phyloP scores from a whole-genome alignment of 2,888 invertebrate species.

The Hypsopygia costalis region DNA sequence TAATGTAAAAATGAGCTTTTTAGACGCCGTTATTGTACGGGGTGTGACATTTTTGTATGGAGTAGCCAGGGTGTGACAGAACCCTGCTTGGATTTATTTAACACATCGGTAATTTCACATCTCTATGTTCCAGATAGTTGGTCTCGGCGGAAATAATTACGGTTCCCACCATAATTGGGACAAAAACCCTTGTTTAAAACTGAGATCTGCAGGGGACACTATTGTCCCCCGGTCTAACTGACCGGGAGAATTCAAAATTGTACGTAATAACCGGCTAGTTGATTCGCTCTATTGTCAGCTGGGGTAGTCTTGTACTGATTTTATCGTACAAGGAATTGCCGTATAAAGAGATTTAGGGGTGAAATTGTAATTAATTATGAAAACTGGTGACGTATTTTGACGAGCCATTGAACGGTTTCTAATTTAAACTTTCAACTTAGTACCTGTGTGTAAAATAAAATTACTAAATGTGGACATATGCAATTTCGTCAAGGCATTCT shows the following conservation, averaged over 20 bases:
- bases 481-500: too few species aligned
- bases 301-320: slow-evolving; percentile 6
- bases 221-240: slow-evolving; percentile 61
- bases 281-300: slow-evolving; percentile 52
- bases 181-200: slow-evolving; percentile 73
- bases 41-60: too few species aligned
- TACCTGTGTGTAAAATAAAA: too few species aligned
- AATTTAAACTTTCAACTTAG: too few species aligned
- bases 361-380: neutral
- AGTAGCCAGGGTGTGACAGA: too few species aligned
- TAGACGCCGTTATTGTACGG: too few species aligned
- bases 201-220: slow-evolving; percentile 67
- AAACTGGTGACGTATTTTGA: neutral
- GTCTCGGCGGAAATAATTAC: slow-evolving; percentile 70
- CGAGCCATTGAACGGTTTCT: too few species aligned
- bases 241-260: slow-evolving; percentile 72
- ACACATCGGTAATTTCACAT: neutral
- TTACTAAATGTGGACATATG: too few species aligned
- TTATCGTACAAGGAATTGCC: slow-evolving; percentile 6
- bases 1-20: too few species aligned
- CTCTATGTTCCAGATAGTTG: slow-evolving; percentile 29
- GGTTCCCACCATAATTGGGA: slow-evolving; percentile 61
- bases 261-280: slow-evolving; percentile 43
- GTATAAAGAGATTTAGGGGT: neutral
- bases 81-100: neutral